Conservation (phyloP, 2,113 vertebrate species). For the Sporophila hypoxantha region DNA sequence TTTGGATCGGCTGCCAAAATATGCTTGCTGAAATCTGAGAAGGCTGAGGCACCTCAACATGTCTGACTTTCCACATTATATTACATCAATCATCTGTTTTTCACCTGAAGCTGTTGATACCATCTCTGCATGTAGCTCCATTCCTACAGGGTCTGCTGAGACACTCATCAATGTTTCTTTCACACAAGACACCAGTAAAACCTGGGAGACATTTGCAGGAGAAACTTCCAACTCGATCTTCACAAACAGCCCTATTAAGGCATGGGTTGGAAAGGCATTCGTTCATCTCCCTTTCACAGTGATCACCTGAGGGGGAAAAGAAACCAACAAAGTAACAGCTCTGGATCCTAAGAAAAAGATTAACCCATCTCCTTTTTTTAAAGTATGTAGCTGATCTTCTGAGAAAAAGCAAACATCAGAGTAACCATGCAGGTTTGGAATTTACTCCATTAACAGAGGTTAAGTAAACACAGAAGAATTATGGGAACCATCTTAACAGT, state of each 20-base stretch:
- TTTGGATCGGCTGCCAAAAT: neutral
- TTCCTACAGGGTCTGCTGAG: conserved; percentile 87
- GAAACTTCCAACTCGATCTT: conserved; percentile 81
- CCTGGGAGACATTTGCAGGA: conserved; percentile 82
- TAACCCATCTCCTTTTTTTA: neutral
- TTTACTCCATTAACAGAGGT: neutral
- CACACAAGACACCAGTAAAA: conserved; percentile 83
- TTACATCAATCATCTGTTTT: neutral
- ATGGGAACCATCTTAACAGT: neutral
- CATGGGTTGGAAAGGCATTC: conserved; percentile 90
- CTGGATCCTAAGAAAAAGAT: neutral
- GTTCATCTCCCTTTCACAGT: conserved; percentile 87
- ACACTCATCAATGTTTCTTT: conserved; percentile 87
- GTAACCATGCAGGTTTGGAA: neutral
- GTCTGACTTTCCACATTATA: neutral
- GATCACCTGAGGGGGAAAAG: conserved; percentile 53
- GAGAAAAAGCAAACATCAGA: neutral
- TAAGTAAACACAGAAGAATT: neutral
- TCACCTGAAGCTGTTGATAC: conserved; percentile 86
- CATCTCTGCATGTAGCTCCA: conserved; percentile 85
- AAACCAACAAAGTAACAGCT: neutral
- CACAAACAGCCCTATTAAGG: conserved; percentile 84
- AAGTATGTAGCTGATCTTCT: neutral
- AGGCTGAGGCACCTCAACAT: neutral
- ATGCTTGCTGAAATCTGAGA: neutral